These are phyloP conservation scores for Pangasius macronema DNA, from an alignment of 2,797 vertebrate species.

Conservation along the genomic window DNA sequence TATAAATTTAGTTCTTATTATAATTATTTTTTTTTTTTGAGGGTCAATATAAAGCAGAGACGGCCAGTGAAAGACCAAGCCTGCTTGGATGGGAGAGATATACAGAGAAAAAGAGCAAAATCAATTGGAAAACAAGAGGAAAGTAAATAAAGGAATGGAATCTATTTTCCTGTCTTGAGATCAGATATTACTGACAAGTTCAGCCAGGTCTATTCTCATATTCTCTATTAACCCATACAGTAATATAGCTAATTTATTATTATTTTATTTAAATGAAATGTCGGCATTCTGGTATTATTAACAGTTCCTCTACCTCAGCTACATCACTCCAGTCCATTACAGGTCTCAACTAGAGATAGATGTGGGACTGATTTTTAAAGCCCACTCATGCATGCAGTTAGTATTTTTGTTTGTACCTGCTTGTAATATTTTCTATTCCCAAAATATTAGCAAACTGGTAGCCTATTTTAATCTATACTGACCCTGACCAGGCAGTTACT, in stretches of 20 bases:
- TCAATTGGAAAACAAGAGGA: background rate
- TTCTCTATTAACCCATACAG: no score
- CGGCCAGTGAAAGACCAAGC: background rate
- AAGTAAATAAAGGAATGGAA: constrained; percentile 25
- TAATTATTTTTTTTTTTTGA: no score
- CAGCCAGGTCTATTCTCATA: constrained; percentile 19
- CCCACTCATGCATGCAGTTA: background rate
- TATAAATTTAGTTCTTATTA: no score
- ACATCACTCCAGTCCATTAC: background rate
- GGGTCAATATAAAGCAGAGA: constrained; percentile 33
- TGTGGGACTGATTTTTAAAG: no score
- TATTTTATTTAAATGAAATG: background rate
- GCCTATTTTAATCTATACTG: no score
- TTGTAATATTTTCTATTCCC: background rate
- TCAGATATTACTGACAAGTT: constrained; percentile 43
- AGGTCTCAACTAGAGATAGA: background rate
- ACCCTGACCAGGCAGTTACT: background rate
- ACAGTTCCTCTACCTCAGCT: background rate
- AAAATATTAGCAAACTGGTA: background rate
- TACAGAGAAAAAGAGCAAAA: background rate
- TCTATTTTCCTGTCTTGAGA: constrained; percentile 51
- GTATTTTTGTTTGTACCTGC: background rate
- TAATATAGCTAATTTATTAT: no score
- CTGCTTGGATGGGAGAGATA: background rate
- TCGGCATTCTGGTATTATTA: no score